phyloP scores from a whole-genome alignment of 2,888 invertebrate species.

The Drosophila stalkeri region DNA sequence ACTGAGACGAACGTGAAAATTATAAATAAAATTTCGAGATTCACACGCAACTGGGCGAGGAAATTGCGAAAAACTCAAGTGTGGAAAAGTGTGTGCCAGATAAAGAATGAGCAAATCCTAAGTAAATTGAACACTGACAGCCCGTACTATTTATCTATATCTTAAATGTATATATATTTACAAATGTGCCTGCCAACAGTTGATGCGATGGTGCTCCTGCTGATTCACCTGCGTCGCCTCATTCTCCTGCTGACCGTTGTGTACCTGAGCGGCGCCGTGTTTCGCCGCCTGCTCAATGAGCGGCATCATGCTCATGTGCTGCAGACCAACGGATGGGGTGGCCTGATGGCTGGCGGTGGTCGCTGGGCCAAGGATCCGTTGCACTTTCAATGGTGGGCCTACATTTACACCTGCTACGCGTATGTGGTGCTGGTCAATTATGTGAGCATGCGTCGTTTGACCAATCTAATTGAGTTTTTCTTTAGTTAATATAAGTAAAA shows the following conservation, averaged over 20 bases:
- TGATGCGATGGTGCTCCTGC: slow-evolving; percentile 78
- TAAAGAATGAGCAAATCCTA: slow-evolving; percentile 11
- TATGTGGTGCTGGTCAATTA: slow-evolving; percentile 82
- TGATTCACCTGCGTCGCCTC: slow-evolving; percentile 84
- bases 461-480: slow-evolving; percentile 81
- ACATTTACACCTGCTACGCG: slow-evolving; percentile 83
- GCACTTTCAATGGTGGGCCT: slow-evolving; percentile 84
- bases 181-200: slow-evolving; percentile 13
- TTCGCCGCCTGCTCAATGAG: slow-evolving; percentile 80
- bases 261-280: slow-evolving; percentile 82
- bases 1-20: slow-evolving; percentile 7
- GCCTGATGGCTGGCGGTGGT: slow-evolving; percentile 23
- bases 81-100: slow-evolving; percentile 34
- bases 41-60: slow-evolving; percentile 2
- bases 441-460: slow-evolving; percentile 72
- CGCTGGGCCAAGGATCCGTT: slow-evolving; percentile 70
- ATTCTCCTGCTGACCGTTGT: slow-evolving; percentile 83
- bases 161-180: background rate
- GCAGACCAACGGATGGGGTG: slow-evolving; percentile 70
- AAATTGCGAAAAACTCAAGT: slow-evolving; percentile 38
- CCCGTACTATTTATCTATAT: background rate
- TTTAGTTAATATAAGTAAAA: slow-evolving; percentile 52
- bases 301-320: slow-evolving; percentile 74
- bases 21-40: slow-evolving; percentile 41
- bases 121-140: slow-evolving; percentile 6